Conservation (phyloP, 2,888 invertebrate species). For the Drosophila meridionalis region DNA sequence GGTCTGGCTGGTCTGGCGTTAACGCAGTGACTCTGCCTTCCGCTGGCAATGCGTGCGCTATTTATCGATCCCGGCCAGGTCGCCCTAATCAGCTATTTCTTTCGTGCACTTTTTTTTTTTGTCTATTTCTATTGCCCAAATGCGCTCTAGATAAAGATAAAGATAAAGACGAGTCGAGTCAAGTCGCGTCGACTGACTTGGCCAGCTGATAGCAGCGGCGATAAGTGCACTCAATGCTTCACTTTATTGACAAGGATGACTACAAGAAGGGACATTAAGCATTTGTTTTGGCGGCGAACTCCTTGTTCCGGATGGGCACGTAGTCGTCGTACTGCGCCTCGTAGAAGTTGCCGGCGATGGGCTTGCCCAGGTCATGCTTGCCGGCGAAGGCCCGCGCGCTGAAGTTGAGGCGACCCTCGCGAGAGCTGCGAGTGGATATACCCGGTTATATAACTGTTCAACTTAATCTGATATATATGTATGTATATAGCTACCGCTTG, state of each 20-base stretch:
- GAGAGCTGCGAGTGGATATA: constrained; percentile 67
- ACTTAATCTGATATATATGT: neutral
- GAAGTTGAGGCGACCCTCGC: constrained; percentile 86
- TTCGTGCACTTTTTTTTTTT: constrained; percentile 49
- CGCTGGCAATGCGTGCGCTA: constrained; percentile 36
- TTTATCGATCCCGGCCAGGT: constrained; percentile 51
- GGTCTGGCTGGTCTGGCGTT: constrained; percentile 52
- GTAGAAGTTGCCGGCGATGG: constrained; percentile 80
- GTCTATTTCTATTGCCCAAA: constrained; percentile 16
- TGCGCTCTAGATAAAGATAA: constrained; percentile 53
- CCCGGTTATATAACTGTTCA: neutral
- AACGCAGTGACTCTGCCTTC: constrained; percentile 55
- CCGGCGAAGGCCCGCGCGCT: constrained; percentile 90
- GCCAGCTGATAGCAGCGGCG: constrained; percentile 33
- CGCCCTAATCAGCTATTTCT: constrained; percentile 50
- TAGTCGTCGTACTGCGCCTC: constrained; percentile 83
- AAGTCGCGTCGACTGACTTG: constrained; percentile 4
- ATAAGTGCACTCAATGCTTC: constrained; percentile 39
- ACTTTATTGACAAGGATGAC: constrained; percentile 41
- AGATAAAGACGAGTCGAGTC: constrained; percentile 24
- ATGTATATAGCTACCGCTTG: constrained; percentile 62
- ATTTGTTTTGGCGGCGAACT: constrained; percentile 42
- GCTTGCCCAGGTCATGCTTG: constrained; percentile 90
- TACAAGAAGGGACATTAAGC: neutral
- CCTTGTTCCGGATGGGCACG: constrained; percentile 84